A percentile compares a stretch with the other conserved stretches of the same genome.
These are phyloP conservation scores for Iphiclides podalirius DNA, from an alignment of 2,888 invertebrate genomes.

Conservation along the genomic window DNA sequence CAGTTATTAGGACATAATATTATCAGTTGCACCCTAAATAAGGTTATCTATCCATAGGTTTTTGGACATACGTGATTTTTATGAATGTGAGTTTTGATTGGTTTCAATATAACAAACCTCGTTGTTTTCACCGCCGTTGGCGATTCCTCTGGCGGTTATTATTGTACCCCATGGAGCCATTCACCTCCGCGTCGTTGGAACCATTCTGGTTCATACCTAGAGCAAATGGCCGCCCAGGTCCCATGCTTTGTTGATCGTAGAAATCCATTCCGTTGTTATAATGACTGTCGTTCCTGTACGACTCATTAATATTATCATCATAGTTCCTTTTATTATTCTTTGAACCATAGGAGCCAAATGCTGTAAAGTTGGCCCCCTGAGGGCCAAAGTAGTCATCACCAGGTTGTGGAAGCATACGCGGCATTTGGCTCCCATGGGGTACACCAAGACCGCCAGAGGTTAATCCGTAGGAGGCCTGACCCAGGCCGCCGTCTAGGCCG, in stretches of 20 bases:
- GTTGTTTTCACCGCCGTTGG: conserved; percentile 67
- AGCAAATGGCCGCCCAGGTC: conserved; percentile 57
- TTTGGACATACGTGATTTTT: conserved; percentile 34
- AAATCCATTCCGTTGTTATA: conserved; percentile 41
- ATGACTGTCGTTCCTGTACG: conserved; percentile 36
- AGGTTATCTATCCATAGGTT: conserved; percentile 22
- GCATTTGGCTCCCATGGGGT: conserved; percentile 70
- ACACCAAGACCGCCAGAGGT: conserved; percentile 68
- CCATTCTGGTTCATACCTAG: conserved; percentile 47
- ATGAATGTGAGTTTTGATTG: conserved; percentile 67
- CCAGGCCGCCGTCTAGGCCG: conserved; percentile 53
- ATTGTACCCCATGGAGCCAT: conserved; percentile 75
- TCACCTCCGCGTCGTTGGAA: conserved; percentile 56
- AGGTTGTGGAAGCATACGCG: conserved; percentile 68
- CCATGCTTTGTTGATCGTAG: conserved; percentile 57
- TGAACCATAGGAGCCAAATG: conserved; percentile 66
- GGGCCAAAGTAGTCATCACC: conserved; percentile 49
- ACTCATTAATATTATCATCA: conserved; percentile 40
- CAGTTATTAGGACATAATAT: conserved; percentile 20
- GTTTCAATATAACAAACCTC: conserved; percentile 78
- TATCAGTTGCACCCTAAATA: conserved; percentile 16
- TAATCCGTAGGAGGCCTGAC: conserved; percentile 44
- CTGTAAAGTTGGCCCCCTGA: conserved; percentile 69
- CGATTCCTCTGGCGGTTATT: conserved; percentile 77
- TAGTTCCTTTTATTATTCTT: conserved; percentile 52